These are phyloP conservation scores for Anorthoa munda DNA, from an alignment of 2,888 invertebrate genomes.

Conservation along the genomic window DNA sequence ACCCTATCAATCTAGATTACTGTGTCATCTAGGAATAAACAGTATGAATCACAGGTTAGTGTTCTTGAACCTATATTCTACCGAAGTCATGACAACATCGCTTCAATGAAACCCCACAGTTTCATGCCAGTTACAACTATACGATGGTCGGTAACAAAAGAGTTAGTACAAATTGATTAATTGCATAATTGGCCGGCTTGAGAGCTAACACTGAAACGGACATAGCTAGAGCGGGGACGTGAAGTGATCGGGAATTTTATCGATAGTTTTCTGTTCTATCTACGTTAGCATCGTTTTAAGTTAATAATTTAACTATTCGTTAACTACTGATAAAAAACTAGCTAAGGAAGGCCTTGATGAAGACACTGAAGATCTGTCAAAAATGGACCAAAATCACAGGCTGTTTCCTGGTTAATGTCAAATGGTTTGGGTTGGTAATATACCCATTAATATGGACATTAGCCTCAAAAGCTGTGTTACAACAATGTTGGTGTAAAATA, in stretches of 20 bases:
- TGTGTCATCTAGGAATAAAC: not conserved
- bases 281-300: too few relatives aligned
- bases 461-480: too few relatives aligned
- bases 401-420: too few relatives aligned
- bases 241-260: conserved; percentile 8
- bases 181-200: conserved; percentile 78
- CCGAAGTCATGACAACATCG: conserved; percentile 14
- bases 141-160: conserved; percentile 70
- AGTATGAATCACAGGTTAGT: conserved; percentile 9
- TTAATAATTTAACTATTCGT: too few relatives aligned
- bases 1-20: not conserved
- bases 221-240: conserved; percentile 45
- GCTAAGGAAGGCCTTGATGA: too few relatives aligned
- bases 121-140: conserved; percentile 34
- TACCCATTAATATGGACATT: too few relatives aligned
- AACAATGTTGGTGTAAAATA: too few relatives aligned
- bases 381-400: too few relatives aligned
- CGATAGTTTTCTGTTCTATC: conserved; percentile 35
- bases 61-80: conserved; percentile 17
- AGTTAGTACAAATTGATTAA: conserved; percentile 83
- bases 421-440: too few relatives aligned
- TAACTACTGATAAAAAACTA: too few relatives aligned
- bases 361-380: too few relatives aligned
- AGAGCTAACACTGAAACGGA: conserved; percentile 47
- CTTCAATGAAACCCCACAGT: conserved; percentile 1